Conservation (phyloP, 2,888 invertebrate species). For the Pachycephus smyrnensis region DNA sequence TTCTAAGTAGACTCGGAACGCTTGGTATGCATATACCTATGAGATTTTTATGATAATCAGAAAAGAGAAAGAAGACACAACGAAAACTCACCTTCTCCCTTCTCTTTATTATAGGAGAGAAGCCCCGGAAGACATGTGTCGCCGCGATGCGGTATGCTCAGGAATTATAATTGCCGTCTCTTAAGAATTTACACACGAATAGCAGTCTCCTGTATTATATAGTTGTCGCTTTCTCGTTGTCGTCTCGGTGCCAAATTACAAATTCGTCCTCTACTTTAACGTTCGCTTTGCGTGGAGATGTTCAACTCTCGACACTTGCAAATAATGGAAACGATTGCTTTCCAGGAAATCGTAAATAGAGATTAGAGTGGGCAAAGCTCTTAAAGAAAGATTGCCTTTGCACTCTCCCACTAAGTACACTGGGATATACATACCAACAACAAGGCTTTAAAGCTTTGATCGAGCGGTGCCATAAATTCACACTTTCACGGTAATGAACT, state of each 20-base stretch:
- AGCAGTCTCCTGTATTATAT: not conserved
- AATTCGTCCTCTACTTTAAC: not conserved
- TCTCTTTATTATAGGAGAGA: not conserved
- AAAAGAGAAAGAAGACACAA: not conserved
- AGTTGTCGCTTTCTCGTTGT: not conserved
- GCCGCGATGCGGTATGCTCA: slow-evolving; percentile 7
- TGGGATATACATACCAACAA: slow-evolving; percentile 1
- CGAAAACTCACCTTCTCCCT: not conserved
- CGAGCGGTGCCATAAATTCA: slow-evolving; percentile 34
- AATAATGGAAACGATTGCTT: not conserved
- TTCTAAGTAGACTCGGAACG: not conserved
- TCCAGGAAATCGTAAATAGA: slow-evolving; percentile 33
- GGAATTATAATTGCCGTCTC: slow-evolving; percentile 16
- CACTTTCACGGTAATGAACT: slow-evolving; percentile 45
- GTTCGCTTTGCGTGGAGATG: not conserved
- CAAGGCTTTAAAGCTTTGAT: slow-evolving; percentile 24
- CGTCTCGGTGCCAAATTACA: not conserved
- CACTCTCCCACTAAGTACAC: slow-evolving; percentile 5
- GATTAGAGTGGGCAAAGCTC: slow-evolving; percentile 31
- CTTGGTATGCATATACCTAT: not conserved
- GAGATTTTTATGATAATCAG: slow-evolving; percentile 19
- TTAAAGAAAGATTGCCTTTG: slow-evolving; percentile 1
- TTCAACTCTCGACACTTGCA: not conserved
- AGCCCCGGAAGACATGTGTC: slow-evolving; percentile 15
- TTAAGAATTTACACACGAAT: not conserved